Evolutionary conservation across 2,888 invertebrate species (phyloP).

Genomic region (Dicycla oo): DNA sequence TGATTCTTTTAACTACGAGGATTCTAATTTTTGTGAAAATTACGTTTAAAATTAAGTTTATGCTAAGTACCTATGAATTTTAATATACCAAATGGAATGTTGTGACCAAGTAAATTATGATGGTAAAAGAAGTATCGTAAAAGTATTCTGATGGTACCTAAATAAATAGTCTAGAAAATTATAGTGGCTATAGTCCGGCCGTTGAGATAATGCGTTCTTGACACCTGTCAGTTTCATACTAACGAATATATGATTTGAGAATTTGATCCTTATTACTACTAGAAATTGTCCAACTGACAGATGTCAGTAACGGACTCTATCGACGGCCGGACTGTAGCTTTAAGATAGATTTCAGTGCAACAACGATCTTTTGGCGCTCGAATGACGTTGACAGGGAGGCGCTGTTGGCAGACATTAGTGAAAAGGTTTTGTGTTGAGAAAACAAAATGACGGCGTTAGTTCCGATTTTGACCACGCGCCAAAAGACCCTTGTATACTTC

Average conservation of each 20-base stretch:
- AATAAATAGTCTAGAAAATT: conserved; percentile 12
- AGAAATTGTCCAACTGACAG: neutral
- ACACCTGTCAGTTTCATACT: neutral
- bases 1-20: neutral
- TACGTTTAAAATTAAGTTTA: conserved; percentile 20
- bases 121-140: conserved; percentile 10
- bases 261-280: neutral
- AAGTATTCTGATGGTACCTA: conserved; percentile 15
- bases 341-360: neutral
- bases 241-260: neutral
- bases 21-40: conserved; percentile 46
- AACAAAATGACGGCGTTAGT: neutral
- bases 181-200: neutral
- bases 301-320: neutral
- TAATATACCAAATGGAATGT: conserved; percentile 63
- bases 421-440: neutral
- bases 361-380: neutral
- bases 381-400: neutral
- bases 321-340: neutral
- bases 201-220: neutral
- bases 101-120: conserved; percentile 16
- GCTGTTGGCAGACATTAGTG: neutral
- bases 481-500: neutral
- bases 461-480: neutral
- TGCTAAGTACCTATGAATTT: conserved; percentile 42